These are phyloP conservation scores for Theodoxus fluviatilis DNA, from an alignment of 2,888 invertebrate species.

Conservation along the genomic window DNA sequence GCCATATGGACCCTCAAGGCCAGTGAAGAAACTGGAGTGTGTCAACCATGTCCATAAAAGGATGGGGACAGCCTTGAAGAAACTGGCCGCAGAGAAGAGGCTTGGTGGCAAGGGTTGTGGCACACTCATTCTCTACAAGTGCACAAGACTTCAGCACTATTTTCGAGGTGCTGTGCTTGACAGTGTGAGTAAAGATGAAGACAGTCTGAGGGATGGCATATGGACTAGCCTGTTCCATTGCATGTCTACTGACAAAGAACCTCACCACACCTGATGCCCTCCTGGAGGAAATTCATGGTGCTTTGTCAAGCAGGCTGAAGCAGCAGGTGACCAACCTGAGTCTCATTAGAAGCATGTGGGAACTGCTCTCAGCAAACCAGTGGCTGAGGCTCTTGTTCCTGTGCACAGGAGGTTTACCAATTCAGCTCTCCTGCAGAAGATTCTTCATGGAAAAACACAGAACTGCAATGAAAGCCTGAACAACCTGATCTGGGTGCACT, in stretches of 20 bases:
- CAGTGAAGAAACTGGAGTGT: constrained; percentile 12
- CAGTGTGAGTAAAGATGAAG: not conserved
- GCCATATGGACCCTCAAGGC: not conserved
- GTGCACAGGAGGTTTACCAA: not conserved
- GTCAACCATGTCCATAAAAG: constrained; percentile 14
- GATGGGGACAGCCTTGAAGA: constrained; percentile 5
- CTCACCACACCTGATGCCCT: not conserved
- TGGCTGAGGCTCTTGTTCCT: not conserved
- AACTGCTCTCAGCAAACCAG: not conserved
- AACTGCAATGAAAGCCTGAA: not conserved
- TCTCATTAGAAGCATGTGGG: not conserved
- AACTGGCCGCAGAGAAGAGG: not conserved
- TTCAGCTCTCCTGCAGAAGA: not conserved
- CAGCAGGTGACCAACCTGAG: not conserved
- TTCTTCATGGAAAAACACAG: not conserved
- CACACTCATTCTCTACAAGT: not conserved
- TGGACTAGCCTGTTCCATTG: constrained; percentile 3
- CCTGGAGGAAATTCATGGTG: not conserved
- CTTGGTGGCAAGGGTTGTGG: not conserved
- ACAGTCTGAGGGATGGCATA: not conserved
- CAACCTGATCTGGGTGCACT: not conserved
- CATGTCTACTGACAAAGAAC: not conserved
- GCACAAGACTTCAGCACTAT: not conserved
- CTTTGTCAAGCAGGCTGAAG: not conserved
- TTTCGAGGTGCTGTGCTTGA: not conserved